phyloP scores from a whole-genome alignment of 2,113 vertebrate genomes.

The Oncorhynchus kisutch region DNA sequence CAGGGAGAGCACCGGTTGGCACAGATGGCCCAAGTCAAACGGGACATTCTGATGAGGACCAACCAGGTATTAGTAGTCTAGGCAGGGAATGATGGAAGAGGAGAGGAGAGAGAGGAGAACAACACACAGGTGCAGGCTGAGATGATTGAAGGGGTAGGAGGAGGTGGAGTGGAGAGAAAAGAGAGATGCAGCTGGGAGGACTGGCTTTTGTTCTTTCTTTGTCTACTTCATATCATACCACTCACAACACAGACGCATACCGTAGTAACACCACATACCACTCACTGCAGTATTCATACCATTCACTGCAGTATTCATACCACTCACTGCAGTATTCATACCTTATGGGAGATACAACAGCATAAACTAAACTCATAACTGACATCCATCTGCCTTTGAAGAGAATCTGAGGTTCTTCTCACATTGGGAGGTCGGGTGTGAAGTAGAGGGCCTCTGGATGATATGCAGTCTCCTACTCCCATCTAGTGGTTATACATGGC shows the following conservation, averaged over 20 bases:
- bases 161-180: neutral
- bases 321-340: neutral
- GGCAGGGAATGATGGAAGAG: slow-evolving; percentile 23
- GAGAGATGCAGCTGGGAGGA: neutral
- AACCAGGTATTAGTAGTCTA: slow-evolving; percentile 61
- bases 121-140: slow-evolving; percentile 11
- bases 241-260: neutral
- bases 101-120: slow-evolving; percentile 26
- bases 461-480: slow-evolving; percentile 38
- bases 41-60: slow-evolving; percentile 57
- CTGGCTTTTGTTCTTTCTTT: neutral
- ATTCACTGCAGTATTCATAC: neutral
- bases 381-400: slow-evolving; percentile 13
- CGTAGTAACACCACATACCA: neutral
- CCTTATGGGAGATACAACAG: slow-evolving; percentile 25
- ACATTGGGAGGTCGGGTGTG: slow-evolving; percentile 35
- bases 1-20: slow-evolving; percentile 51
- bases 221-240: slow-evolving; percentile 19
- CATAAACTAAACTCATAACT: slow-evolving; percentile 37
- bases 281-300: neutral
- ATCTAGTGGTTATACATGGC: slow-evolving; percentile 41
- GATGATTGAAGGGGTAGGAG: neutral
- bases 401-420: slow-evolving; percentile 42
- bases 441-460: neutral
- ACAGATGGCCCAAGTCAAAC: slow-evolving; percentile 61